phyloP scores from a whole-genome alignment of 2,797 vertebrate species.

The Paguma larvata region DNA sequence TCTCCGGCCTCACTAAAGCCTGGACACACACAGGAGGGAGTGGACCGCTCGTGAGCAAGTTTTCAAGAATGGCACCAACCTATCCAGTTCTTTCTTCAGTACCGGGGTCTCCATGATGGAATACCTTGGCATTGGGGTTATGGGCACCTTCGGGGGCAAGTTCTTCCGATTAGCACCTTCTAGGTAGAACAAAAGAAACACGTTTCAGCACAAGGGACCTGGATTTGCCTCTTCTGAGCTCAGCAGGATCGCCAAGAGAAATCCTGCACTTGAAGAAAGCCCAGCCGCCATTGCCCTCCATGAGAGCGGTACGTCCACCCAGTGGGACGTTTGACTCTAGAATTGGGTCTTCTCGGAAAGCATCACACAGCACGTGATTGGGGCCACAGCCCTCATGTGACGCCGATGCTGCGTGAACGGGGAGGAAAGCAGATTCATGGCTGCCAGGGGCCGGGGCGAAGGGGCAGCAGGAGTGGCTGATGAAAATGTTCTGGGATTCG shows the following conservation, averaged over 20 bases:
- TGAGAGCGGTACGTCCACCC: background rate
- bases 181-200: slow-evolving; percentile 74
- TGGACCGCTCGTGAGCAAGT: background rate
- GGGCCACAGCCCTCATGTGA: fast-evolving
- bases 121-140: slow-evolving; percentile 95
- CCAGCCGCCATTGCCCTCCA: too few relatives aligned
- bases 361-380: fast-evolving
- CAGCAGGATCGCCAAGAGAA: background rate
- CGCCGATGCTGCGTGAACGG: fast-evolving
- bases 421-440: background rate
- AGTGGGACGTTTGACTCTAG: background rate
- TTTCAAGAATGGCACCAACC: slow-evolving; percentile 87
- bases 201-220: background rate
- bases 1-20: background rate
- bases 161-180: slow-evolving; percentile 80
- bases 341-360: background rate
- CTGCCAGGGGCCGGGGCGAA: background rate
- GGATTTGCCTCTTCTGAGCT: background rate
- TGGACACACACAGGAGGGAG: background rate
- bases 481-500: background rate
- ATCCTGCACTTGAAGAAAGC: background rate
- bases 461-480: background rate
- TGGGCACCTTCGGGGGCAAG: slow-evolving; percentile 87
- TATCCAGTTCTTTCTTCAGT: slow-evolving; percentile 95
- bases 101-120: slow-evolving; percentile 97